phyloP scores from a whole-genome alignment of 2,888 invertebrate genomes.

The Drosophila setosimentum region DNA sequence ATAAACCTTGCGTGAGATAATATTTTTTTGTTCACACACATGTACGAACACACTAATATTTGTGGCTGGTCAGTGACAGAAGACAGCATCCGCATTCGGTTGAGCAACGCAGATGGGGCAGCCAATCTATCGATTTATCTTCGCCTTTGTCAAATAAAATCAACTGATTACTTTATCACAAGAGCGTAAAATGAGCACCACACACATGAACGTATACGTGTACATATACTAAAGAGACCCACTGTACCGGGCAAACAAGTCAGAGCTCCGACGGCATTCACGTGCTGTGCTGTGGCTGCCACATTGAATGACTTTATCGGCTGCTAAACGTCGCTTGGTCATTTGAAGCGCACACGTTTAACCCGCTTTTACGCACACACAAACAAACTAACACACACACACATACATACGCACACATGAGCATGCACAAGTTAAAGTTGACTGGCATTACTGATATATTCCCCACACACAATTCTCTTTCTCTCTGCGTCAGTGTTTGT shows the following conservation, averaged over 20 bases:
- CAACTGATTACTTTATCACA: slow-evolving; percentile 81
- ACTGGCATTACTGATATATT: slow-evolving; percentile 63
- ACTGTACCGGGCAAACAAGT: not conserved
- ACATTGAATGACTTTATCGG: slow-evolving; percentile 79
- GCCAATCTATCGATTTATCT: slow-evolving; percentile 70
- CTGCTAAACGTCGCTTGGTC: slow-evolving; percentile 80
- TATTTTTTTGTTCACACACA: not conserved
- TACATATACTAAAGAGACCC: slow-evolving; percentile 8
- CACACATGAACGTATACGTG: slow-evolving; percentile 17
- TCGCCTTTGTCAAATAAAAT: slow-evolving; percentile 73
- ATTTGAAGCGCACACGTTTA: slow-evolving; percentile 80
- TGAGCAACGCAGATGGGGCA: slow-evolving; percentile 6
- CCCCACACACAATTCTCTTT: slow-evolving; percentile 15
- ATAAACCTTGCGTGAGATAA: slow-evolving; percentile 41
- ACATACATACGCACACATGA: slow-evolving; percentile 19
- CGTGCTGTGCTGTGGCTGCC: slow-evolving; percentile 61
- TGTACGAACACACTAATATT: slow-evolving; percentile 5
- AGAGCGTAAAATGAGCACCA: slow-evolving; percentile 73
- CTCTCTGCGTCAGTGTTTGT: slow-evolving; percentile 9
- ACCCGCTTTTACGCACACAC: slow-evolving; percentile 73
- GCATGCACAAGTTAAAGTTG: slow-evolving; percentile 31
- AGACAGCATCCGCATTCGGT: slow-evolving; percentile 5
- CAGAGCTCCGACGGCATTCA: slow-evolving; percentile 61
- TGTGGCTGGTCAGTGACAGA: slow-evolving; percentile 66
- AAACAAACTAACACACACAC: slow-evolving; percentile 36